These are phyloP conservation scores for Camponotus floridanus DNA, from an alignment of 1,140 invertebrate species.

Conservation along the genomic window DNA sequence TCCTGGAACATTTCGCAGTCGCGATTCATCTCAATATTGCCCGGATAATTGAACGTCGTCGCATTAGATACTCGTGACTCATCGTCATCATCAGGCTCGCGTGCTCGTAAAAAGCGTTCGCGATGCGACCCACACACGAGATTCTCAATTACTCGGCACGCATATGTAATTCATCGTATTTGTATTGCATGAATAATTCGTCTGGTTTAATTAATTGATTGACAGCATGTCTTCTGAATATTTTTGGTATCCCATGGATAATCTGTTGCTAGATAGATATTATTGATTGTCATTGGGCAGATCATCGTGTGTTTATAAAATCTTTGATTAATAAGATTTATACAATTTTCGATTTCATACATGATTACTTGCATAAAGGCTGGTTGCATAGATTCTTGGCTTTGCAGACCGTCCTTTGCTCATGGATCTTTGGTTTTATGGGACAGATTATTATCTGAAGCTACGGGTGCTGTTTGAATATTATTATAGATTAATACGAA, in stretches of 20 bases:
- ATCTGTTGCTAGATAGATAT: neutral
- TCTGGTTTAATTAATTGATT: too few relatives aligned
- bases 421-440: conserved; percentile 25
- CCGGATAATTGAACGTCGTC: conserved; percentile 56
- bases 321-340: neutral
- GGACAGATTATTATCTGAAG: conserved; percentile 29
- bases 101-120: neutral
- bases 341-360: conserved; percentile 27
- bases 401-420: neutral
- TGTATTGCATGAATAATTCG: too few relatives aligned
- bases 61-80: conserved; percentile 57
- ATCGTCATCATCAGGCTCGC: conserved; percentile 37
- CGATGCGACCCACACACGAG: neutral
- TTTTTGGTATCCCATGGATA: neutral
- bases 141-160: neutral
- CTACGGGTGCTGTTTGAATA: neutral
- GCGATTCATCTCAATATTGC: conserved; percentile 37
- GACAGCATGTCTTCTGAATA: neutral
- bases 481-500: neutral
- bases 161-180: neutral
- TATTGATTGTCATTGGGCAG: neutral
- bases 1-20: conserved; percentile 66
- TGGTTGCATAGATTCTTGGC: neutral
- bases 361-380: neutral
- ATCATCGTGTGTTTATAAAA: too few relatives aligned